phyloP scores from a whole-genome alignment of 1,140 invertebrate genomes.

The Drosophila trapezifrons region DNA sequence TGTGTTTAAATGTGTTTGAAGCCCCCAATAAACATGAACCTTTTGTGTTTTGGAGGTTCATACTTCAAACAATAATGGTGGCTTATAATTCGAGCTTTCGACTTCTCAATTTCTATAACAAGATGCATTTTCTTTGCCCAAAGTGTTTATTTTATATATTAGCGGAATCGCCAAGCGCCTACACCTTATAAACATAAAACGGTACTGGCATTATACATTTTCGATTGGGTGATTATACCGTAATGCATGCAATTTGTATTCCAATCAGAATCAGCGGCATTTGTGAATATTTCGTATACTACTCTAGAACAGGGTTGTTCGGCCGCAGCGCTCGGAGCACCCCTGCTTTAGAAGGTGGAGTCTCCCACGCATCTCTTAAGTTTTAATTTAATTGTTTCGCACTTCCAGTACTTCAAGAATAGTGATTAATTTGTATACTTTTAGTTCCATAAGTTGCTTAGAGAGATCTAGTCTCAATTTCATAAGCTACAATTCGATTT shows the following conservation, averaged over 20 bases:
- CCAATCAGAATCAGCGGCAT: no score
- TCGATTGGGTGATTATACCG: no score
- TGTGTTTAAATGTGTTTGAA: neutral
- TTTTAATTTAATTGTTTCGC: no score
- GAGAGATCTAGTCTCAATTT: neutral
- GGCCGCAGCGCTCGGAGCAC: no score
- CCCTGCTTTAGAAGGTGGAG: neutral
- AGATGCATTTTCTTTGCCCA: neutral
- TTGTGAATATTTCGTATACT: neutral
- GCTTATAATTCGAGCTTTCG: no score
- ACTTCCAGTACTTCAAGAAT: no score
- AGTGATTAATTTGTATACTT: no score
- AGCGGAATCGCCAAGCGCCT: neutral
- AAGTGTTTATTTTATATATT: neutral
- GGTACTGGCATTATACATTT: no score
- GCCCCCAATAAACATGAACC: neutral
- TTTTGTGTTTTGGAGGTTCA: neutral
- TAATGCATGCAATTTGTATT: no score
- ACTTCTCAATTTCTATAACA: neutral
- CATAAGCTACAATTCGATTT: neutral
- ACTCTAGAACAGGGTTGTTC: no score
- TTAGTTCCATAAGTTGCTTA: neutral
- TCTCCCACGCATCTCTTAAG: neutral
- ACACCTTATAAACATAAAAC: no score
- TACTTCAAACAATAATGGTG: no score